Evolutionary conservation across 2,113 vertebrate species (phyloP), one percentile per base, ranked within the genome.

Genomic region (Eptesicus fuscus): DNA sequence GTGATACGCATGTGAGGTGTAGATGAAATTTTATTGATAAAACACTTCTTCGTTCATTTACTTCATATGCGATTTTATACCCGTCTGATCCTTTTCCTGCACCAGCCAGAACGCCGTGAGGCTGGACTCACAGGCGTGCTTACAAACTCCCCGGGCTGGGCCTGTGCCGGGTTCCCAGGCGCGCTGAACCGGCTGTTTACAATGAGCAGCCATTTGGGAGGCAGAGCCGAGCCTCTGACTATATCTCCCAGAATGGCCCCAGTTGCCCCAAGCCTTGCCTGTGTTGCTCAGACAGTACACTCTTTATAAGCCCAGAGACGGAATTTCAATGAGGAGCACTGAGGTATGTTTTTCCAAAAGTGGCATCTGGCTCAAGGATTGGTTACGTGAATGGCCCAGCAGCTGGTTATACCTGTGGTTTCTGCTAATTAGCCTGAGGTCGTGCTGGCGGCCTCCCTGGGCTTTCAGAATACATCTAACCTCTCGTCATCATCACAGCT

Each of bases 21-120:
- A 88, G 95, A 96, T 97, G 96, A 96, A 96, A 97, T 90, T 96
- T 97, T 97, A 97, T 96, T 97, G 97, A 96, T 97, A 96, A 97
- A 97, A 96, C 96, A 96, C 78, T 93, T 90, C 96, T 92, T 32
- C 23, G 18, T 88, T 84, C 92, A 91, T 95, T 95, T 96, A 93
- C 91, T 95, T 94, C 91, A 83, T 65, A 37, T 11, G 85, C 69
- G 88, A 70, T 47, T 88, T 91, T 85, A 42, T 49, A 32, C 86
- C 86, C 70, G 1, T 97, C 90, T 70, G 94, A 83, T 88, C 67
- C 71, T 91, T 93, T 80, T 49, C 53, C 71, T 83, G 42, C 59
- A 20, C 63, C 42, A 83, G 63, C 77, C 53, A 59, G 87, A 47
- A 49, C 4, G 4, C 10, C 44, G 59, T 0, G 35, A 30, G 30